These are phyloP conservation scores for Dysidea cf. avara DNA, from an alignment of 37 sponge, comb jelly and placozoan genomes.

Conservation along the genomic window DNA sequence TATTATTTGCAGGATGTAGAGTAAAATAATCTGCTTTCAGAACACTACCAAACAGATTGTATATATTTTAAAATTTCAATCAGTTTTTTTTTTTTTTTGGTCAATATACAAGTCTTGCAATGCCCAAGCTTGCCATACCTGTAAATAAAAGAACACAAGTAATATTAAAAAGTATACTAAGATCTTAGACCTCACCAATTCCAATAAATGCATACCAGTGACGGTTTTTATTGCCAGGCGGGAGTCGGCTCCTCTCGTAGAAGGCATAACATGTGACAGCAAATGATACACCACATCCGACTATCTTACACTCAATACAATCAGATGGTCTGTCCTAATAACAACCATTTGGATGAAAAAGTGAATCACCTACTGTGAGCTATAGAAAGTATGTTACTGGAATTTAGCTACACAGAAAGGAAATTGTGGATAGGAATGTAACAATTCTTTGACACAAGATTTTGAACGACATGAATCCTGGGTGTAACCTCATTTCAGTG, in stretches of 20 bases:
- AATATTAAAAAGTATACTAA: not conserved
- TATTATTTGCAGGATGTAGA: too few species aligned
- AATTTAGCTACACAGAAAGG: too few species aligned
- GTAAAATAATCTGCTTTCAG: too few species aligned
- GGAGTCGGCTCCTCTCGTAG: constrained; percentile 39
- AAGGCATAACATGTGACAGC: constrained; percentile 58
- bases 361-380: not conserved
- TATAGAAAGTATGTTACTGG: not conserved
- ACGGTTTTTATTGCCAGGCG: constrained; percentile 34
- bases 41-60: too few species aligned
- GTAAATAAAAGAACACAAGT: not conserved
- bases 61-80: too few species aligned
- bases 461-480: too few species aligned
- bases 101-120: too few species aligned
- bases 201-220: constrained; percentile 41
- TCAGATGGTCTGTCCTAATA: constrained; percentile 4
- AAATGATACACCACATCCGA: constrained; percentile 75
- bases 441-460: too few species aligned
- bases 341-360: not conserved
- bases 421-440: too few species aligned
- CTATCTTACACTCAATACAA: constrained; percentile 61
- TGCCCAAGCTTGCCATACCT: too few species aligned
- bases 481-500: too few species aligned
- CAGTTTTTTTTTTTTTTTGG: too few species aligned
- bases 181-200: constrained; percentile 42